Percentiles rank a stretch among this genome's conserved stretches.
phyloP scores from a whole-genome alignment of 2,113 vertebrate genomes.

The Pangasianodon gigas region DNA sequence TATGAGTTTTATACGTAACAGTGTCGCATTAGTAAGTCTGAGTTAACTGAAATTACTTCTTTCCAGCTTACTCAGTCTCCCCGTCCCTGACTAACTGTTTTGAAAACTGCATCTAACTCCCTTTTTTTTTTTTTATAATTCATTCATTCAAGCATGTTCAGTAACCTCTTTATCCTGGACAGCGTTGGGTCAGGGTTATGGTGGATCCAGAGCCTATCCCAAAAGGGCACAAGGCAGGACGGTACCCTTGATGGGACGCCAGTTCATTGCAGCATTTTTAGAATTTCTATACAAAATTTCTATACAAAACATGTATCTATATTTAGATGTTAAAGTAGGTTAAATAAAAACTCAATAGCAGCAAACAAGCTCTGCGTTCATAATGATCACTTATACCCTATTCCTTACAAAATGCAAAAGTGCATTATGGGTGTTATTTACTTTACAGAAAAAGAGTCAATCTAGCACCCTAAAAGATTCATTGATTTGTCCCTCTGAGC shows the following conservation, averaged over 20 bases:
- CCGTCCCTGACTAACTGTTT: neutral
- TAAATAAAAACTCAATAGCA: neutral
- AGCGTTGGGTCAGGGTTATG: neutral
- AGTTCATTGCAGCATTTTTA: neutral
- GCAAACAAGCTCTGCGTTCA: neutral
- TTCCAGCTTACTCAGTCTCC: neutral
- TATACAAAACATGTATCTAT: neutral
- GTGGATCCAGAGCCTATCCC: neutral
- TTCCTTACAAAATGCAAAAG: neutral
- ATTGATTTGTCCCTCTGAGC: neutral
- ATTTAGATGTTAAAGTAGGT: neutral
- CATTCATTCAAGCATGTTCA: neutral
- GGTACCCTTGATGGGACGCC: neutral
- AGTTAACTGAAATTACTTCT: neutral
- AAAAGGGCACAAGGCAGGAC: neutral
- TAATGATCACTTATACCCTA: neutral
- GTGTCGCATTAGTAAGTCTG: neutral
- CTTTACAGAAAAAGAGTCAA: neutral
- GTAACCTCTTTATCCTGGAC: neutral
- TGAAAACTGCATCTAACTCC: neutral
- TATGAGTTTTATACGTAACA: neutral
- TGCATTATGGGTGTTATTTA: neutral
- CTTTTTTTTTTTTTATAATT: neutral
- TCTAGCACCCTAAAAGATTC: neutral
- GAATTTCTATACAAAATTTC: neutral